Conservation (phyloP, 2,888 invertebrate genomes). For the Polylopha cassiicola region DNA sequence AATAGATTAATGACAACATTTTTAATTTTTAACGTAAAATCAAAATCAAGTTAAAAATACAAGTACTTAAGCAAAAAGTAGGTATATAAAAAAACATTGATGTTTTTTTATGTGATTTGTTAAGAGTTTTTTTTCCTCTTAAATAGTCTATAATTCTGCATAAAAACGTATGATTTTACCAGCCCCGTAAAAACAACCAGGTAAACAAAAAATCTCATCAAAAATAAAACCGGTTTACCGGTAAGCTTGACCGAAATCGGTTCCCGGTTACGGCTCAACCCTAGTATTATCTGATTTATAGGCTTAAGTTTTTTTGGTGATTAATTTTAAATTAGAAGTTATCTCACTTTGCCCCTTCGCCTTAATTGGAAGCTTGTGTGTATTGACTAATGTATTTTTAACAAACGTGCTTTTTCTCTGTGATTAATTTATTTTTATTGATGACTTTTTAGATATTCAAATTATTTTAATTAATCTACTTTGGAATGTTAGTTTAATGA, state of each 20-base stretch:
- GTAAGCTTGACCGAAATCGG: background rate
- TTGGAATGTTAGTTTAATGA: constrained; percentile 1
- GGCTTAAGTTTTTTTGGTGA: constrained; percentile 51
- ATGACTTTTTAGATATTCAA: constrained; percentile 9
- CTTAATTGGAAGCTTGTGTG: constrained; percentile 42
- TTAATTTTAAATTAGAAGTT: constrained; percentile 62
- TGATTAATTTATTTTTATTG: constrained; percentile 16
- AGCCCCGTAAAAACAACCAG: too few relatives aligned
- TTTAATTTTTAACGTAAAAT: too few relatives aligned
- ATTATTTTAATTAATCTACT: background rate
- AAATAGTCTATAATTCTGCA: too few relatives aligned
- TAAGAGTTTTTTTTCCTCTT: too few relatives aligned
- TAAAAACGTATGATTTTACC: too few relatives aligned
- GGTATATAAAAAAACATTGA: too few relatives aligned
- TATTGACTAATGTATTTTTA: constrained; percentile 58
- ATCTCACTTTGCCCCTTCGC: constrained; percentile 40
- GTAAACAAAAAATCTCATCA: too few relatives aligned
- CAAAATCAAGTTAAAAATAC: too few relatives aligned
- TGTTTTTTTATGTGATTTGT: too few relatives aligned
- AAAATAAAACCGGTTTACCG: too few relatives aligned
- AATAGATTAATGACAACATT: too few relatives aligned
- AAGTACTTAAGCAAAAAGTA: too few relatives aligned
- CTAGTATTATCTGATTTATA: constrained; percentile 56
- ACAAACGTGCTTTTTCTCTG: constrained; percentile 37
- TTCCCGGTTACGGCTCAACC: constrained; percentile 15